A percentile compares a stretch with the other conserved stretches of the same genome.
These are phyloP conservation scores for Microcebus jonahi DNA, from an alignment of 2,113 vertebrate species.

Conservation along the genomic window DNA sequence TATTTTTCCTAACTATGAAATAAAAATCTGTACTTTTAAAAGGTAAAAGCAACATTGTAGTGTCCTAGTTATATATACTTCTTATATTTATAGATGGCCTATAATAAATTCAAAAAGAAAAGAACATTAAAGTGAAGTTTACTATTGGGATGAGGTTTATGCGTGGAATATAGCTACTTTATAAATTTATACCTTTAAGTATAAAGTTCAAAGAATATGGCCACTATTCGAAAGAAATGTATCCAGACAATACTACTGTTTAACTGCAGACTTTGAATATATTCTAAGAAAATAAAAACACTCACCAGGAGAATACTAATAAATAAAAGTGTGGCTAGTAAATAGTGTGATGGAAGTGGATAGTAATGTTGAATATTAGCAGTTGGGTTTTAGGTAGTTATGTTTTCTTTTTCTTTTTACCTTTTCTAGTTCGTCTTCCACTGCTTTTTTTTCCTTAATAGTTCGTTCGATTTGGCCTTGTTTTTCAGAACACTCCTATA, in stretches of 20 bases:
- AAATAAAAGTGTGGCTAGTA: not conserved
- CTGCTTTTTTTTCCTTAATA: slow-evolving; percentile 91
- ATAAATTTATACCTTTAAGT: slow-evolving; percentile 30
- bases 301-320: not conserved
- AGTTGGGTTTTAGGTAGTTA: not conserved
- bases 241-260: not conserved
- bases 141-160: not conserved
- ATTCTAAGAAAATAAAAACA: not conserved
- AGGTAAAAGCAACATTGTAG: slow-evolving; percentile 1
- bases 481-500: slow-evolving; percentile 94
- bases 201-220: not conserved
- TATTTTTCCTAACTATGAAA: slow-evolving; percentile 27
- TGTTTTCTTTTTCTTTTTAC: slow-evolving; percentile 81
- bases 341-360: slow-evolving; percentile 13
- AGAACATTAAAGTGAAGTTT: slow-evolving; percentile 19
- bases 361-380: not conserved
- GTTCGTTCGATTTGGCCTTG: slow-evolving; percentile 90
- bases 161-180: not conserved
- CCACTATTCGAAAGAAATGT: not conserved
- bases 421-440: slow-evolving; percentile 96
- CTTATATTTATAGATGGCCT: not conserved
- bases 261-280: not conserved
- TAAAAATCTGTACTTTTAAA: slow-evolving; percentile 41
- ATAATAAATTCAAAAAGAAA: slow-evolving; percentile 24
- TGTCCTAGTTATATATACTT: not conserved